Evolutionary conservation across 2,113 vertebrate species (phyloP).

Genomic region (Urocolius indicus): DNA sequence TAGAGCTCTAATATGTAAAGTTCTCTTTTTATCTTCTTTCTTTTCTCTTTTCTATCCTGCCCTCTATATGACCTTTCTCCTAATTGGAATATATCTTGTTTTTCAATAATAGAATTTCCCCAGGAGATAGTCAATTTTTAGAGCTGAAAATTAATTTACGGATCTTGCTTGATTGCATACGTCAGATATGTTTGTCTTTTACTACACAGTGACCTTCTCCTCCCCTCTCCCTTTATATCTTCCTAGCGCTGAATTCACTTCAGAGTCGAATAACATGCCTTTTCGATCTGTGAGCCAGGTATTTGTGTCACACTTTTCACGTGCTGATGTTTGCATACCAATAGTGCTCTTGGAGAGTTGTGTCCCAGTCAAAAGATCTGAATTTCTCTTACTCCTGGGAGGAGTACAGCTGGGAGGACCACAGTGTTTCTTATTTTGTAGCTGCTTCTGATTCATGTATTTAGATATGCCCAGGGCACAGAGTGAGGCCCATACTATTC

Average conservation of each 20-base stretch:
- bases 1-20: constrained; percentile 14
- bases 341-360: not conserved
- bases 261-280: not conserved
- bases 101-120: constrained; percentile 73
- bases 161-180: constrained; percentile 48
- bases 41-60: constrained; percentile 39
- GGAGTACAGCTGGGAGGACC: not conserved
- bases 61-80: constrained; percentile 51
- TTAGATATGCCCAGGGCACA: not conserved
- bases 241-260: constrained; percentile 13
- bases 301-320: not conserved
- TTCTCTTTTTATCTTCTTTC: not conserved
- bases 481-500: fast-evolving
- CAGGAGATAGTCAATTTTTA: constrained; percentile 66
- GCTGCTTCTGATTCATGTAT: not conserved
- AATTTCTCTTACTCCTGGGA: not conserved
- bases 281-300: not conserved
- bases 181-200: constrained; percentile 68
- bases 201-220: constrained; percentile 59
- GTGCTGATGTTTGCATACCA: fast-evolving
- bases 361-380: not conserved
- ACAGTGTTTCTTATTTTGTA: not conserved
- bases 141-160: constrained; percentile 69
- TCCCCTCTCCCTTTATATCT: constrained; percentile 33
- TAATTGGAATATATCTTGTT: constrained; percentile 72